Conservation (phyloP, 1,140 invertebrate genomes). For the Scaptodrosophila lebanonensis region DNA sequence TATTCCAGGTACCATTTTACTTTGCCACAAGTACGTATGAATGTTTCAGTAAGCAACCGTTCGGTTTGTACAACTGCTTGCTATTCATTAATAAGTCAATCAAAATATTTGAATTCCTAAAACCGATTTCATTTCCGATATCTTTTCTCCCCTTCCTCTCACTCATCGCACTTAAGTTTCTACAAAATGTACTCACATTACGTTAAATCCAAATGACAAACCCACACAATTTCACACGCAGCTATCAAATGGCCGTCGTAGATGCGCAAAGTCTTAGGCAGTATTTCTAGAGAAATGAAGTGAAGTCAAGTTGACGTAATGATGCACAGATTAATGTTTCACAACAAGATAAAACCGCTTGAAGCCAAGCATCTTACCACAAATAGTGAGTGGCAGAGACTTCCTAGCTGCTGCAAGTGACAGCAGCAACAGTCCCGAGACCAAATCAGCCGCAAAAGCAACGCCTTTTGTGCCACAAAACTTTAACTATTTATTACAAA, state of each 20-base stretch:
- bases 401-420: conserved; percentile 27
- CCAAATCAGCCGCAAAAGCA: conserved; percentile 47
- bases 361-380: conserved; percentile 37
- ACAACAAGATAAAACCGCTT: conserved; percentile 18
- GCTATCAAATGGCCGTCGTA: conserved; percentile 30
- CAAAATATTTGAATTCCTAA: too few relatives aligned
- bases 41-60: too few relatives aligned
- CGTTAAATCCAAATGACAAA: conserved; percentile 22
- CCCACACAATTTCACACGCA: conserved; percentile 54
- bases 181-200: conserved; percentile 20
- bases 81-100: too few relatives aligned
- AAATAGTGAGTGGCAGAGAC: conserved; percentile 32
- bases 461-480: conserved; percentile 64
- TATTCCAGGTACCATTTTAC: too few relatives aligned
- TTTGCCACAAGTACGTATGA: too few relatives aligned
- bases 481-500: conserved; percentile 68
- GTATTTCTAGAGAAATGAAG: conserved; percentile 18
- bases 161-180: too few relatives aligned
- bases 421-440: conserved; percentile 5
- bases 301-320: conserved; percentile 44
- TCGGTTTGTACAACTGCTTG: too few relatives aligned
- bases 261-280: conserved; percentile 21
- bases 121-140: too few relatives aligned
- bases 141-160: too few relatives aligned
- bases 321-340: conserved; percentile 67